These are phyloP conservation scores for Corythoichthys intestinalis DNA, from an alignment of 2,113 vertebrate species.

Conservation along the genomic window DNA sequence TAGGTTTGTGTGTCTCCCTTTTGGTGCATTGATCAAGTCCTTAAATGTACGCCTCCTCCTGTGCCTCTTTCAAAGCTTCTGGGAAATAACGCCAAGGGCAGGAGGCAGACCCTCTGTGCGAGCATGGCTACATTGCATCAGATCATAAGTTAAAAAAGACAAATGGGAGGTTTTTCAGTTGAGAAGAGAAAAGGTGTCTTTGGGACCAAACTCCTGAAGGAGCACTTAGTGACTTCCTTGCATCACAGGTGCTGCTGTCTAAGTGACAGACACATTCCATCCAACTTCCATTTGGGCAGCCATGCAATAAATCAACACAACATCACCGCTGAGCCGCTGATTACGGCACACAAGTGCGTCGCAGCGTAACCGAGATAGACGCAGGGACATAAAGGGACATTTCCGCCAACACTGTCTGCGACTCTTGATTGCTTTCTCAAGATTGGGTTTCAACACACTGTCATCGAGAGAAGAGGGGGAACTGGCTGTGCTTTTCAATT, in stretches of 20 bases:
- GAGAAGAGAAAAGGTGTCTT: background rate
- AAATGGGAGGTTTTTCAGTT: conserved; percentile 9
- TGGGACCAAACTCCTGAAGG: conserved; percentile 37
- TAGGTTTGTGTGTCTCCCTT: conserved; percentile 8
- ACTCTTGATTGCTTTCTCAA: conserved; percentile 62
- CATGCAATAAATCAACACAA: conserved; percentile 69
- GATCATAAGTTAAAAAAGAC: background rate
- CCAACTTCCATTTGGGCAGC: conserved; percentile 57
- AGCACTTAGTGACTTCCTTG: conserved; percentile 48
- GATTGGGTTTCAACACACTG: conserved; percentile 56
- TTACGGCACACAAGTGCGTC: conserved; percentile 35
- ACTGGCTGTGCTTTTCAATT: conserved; percentile 53
- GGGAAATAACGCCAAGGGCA: conserved; percentile 46
- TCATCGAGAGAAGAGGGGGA: conserved; percentile 57
- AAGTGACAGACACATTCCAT: conserved; percentile 61
- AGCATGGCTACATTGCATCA: background rate
- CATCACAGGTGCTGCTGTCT: conserved; percentile 59
- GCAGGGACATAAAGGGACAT: conserved; percentile 44
- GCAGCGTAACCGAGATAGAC: conserved; percentile 6
- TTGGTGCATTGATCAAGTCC: conserved; percentile 36
- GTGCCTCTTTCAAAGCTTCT: conserved; percentile 23
- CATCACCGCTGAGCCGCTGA: conserved; percentile 52
- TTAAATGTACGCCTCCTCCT: conserved; percentile 28
- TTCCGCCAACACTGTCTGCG: conserved; percentile 53
- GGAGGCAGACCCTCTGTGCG: conserved; percentile 9